Evolutionary conservation across 37 sponge, comb jelly and placozoan genomes (phyloP), one percentile per base, ranked within the genome.

Genomic region (Mnemiopsis leidyi): DNA sequence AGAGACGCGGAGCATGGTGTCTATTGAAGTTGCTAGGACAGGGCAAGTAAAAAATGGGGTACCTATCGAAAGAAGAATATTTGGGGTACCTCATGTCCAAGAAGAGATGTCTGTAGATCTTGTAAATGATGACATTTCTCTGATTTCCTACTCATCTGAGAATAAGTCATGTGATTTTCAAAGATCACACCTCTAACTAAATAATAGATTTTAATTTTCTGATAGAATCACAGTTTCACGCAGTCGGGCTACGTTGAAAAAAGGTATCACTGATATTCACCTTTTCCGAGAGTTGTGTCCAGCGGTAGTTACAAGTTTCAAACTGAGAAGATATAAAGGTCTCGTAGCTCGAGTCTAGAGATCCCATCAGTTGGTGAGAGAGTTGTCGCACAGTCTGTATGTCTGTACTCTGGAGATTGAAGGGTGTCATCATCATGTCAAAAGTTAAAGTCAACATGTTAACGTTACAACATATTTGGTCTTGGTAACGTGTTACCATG

Each of bases 311-410:
- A 79, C 82, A 79, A 32, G 37, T 34, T 23, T 79, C 82, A 33
- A 36, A 79, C 82, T 79, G 82, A 5, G 82, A 79, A 7, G 82
- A 79, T 9, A 79, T 35, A 23, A 36, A 79, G 5, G 33, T 1
- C 36, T 79, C 82, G 37, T 79, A 79, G 3, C 82, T 79, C 3
- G 82, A 33, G 21, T 79, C 82, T 20, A 79, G 82, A 9, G 82
- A 79, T 33, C 82, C 82, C 82, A 79, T 79, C 23, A 79, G 36
- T 29, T 79, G 82, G 36, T 79, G 82, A 20, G 82, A 79, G 35
- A 79, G 37, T 35, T 79, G 82, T 35, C 82, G 82, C 28, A 36
- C 34, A 32, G 37, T 5, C 36, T 79, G 82, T 32, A 79, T 23
- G 0, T 20, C 29, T 29, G 37, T 1, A 2, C 23, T 7, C 82